A percentile compares a stretch with the other conserved stretches of the same genome.
Evolutionary conservation across 2,888 invertebrate genomes (phyloP).

Genomic region (Xylocampa areola): DNA sequence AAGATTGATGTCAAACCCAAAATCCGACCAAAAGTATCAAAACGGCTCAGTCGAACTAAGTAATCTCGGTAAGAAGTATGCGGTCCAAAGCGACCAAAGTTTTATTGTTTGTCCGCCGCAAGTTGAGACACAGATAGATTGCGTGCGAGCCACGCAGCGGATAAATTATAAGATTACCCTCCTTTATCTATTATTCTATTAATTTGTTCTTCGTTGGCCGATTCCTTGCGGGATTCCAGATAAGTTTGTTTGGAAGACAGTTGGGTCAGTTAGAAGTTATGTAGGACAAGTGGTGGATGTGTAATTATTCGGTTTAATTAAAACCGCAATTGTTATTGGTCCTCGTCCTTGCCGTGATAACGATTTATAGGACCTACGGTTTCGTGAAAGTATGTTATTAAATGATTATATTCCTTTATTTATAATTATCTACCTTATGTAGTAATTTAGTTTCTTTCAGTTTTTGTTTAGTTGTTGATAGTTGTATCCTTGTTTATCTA

Average conservation of each 20-base stretch:
- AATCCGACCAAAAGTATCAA: conserved; percentile 20
- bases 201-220: conserved; percentile 30
- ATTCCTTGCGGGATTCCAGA: conserved; percentile 29
- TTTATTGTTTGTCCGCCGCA: conserved; percentile 35
- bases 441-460: no score
- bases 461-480: no score
- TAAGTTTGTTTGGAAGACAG: conserved; percentile 28
- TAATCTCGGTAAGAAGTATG: conserved; percentile 25
- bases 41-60: conserved; percentile 5
- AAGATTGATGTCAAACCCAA: not conserved
- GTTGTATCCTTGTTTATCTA: no score
- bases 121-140: conserved; percentile 51
- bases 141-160: conserved; percentile 26
- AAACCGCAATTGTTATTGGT: conserved; percentile 39
- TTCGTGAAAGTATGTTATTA: not conserved
- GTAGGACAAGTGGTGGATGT: conserved; percentile 28
- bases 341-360: conserved; percentile 1
- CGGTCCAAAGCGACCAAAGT: conserved; percentile 32
- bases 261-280: conserved; percentile 21
- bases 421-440: no score
- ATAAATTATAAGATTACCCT: conserved; percentile 53
- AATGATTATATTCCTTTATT: no score
- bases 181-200: conserved; percentile 56
- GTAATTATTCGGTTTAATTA: conserved; percentile 49
- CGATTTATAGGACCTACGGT: conserved; percentile 15